Base-by-base conservation (phyloP, 2,113 vertebrate species). In the Rhinoderma darwinii region DNA sequence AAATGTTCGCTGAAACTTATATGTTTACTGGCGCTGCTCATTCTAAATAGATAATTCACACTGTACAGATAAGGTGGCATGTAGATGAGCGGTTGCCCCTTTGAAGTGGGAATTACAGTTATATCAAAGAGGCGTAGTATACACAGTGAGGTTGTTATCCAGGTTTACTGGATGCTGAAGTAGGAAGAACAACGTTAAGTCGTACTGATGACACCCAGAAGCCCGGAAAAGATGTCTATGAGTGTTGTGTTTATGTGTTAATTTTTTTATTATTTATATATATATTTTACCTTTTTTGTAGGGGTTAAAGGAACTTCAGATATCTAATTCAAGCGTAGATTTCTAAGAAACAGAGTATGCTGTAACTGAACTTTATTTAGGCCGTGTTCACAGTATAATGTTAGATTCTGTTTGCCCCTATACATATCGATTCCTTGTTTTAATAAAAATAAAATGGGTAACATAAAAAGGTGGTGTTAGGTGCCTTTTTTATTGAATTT, bases 1-100 rank as follows among this genome's bases (percentile, higher is more conserved):
- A 92, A 92, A 93, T 89, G 90, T 91, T 90, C 90, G 90, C 90
- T 91, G 92, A 82, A 86, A 86, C 43, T 56, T 86, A 86, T 86
- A 82, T 82, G 63, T 66, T 43, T 86, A 63, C 66, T 4, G 35
- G 20, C 9, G 59, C 35, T 39, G 32, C 77, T 18, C 30, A 79
- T 79, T 82, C 37, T 43, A 74, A 81, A 73, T 41, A 35, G 77
- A 54, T 81, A 22, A 81, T 86, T 72, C 47, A 72, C 18, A 86
- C 32, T 7, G 59, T n/a, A 77, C 75, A 56, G 61, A 72, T 76
- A 77, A 66, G 51, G 72, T 25, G 56, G 27, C 51, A 74, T 87
- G 78, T 87, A 87, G 63, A 87, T 87, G 78, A 73, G 66, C 15
- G 4, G 35, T 12, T 56, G 51, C 32, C 75, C 20, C 37, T 20